Base-by-base conservation (phyloP, 2,888 invertebrate genomes). In the Melolontha melolontha region DNA sequence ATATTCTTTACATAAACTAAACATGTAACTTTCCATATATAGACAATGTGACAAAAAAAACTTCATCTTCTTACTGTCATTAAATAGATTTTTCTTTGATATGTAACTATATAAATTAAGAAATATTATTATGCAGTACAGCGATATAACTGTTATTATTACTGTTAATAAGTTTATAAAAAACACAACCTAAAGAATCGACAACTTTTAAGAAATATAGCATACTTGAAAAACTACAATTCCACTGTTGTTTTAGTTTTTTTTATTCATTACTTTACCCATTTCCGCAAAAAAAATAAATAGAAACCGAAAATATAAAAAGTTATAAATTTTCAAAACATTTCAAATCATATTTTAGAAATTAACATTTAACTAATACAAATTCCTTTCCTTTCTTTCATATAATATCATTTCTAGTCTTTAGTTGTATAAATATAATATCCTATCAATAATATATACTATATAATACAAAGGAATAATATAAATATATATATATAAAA, bases 21-120 rank as follows among this genome's bases (percentile, higher is more conserved):
- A 68, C 51, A 69, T 69, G 52, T 65, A 54, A 69, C 65, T 65
- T 69, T 69, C 65, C 68, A 69, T 62, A 69, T 69, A 69, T 66
- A 69, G 57, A 69, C 68, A 69, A 62, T 65, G 57, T 69, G 59
- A 59, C 52, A 29, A 59, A 59, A 22, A 22, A 57, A 41, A 50
- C 47, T 41, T 59, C 29, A 66, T 41, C 22, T 55, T 47, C 39
- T 64, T 64, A 54, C 54, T 16, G 54, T 64, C 51, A 54, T 5
- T 34, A 64, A 50, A 14, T 12, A 51, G 41, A 54, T 64, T 64
- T 64, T 41, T 42, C 49, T 63, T 17, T 17, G 34, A 50, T 17
- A 42, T 52, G 50, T 50, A 64, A 54, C 42, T 54, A 44, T 29
- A 52, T 54, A 44, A 64, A 54, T 41, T 44, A 52, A 44, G 27